Evolutionary conservation across 1,140 invertebrate species (phyloP), one percentile per base, ranked within the genome.

Genomic region (Papilio helenus): DNA sequence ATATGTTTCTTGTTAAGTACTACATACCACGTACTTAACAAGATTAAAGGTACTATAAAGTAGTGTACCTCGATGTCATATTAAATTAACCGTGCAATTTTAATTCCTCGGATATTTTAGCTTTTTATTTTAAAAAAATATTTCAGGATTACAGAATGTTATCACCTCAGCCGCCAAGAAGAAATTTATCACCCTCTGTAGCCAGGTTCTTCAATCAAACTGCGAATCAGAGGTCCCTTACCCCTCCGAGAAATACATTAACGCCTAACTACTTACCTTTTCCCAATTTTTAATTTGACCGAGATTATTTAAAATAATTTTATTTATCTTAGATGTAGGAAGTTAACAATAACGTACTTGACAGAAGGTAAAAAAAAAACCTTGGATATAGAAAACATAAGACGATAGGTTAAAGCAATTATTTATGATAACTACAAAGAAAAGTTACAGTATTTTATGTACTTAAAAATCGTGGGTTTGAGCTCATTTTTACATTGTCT

Each of bases 141-240:
- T 86, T 90, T 72, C 82, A 91, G 90, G 81, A 83, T 65, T 16
- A 80, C 12, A 83, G 85, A 72, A 80, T 72, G 14, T n/a, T 81
- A 23, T 81, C 85, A 18, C 81, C 83, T 65, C 82, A 85, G 12
- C 84, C 79, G 9, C 26, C 73, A 0, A 83, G 88, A 8, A 85
- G 90, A 80, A 91, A 90, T 79, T 83, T 94, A 55, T 94, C 93
- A 14, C 93, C 93, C 5, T 93, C 92, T 12, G 93, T 94, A 18
- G 93, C 91, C 14, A 87, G 85, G 55, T 94, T 94, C 79, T 94
- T 94, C 55, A 78, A 93, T 78, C 88, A 93, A 79, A 88, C 90
- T n/a, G 87, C 89, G 26, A 79, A 76, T 51, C 91, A 92, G 76
- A 71, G 87, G 12, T 83, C 86, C 8, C 80, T 93, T 39, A 88